Conservation (phyloP, 2,797 vertebrate genomes). For the Sebastes matsubarae region DNA sequence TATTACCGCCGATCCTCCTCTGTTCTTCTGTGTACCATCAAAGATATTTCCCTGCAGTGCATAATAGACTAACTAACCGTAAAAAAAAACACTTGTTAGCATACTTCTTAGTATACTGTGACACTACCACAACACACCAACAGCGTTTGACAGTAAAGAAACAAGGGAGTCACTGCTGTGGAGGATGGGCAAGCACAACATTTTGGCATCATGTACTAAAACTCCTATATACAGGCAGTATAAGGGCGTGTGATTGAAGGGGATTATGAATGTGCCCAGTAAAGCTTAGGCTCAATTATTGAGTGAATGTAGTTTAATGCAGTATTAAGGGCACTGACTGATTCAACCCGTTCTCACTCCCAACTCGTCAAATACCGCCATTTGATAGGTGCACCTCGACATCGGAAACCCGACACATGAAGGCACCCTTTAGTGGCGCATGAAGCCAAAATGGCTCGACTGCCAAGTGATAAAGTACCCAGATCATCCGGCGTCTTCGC, state of each 20-base stretch:
- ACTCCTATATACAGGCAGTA: not conserved
- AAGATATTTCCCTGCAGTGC: slow-evolving; percentile 65
- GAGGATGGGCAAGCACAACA: slow-evolving; percentile 5
- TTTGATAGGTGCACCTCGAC: too few species aligned
- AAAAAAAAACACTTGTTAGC: slow-evolving; percentile 62
- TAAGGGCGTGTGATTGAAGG: not conserved
- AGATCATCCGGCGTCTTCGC: too few species aligned
- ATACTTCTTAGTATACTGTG: slow-evolving; percentile 37
- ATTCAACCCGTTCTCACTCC: too few species aligned
- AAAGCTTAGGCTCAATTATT: slow-evolving; percentile 11
- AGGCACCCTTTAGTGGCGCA: too few species aligned
- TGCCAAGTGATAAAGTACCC: too few species aligned
- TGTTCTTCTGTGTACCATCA: slow-evolving; percentile 60
- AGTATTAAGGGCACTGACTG: slow-evolving; percentile 28
- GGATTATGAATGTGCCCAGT: slow-evolving; percentile 21
- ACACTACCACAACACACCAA: slow-evolving; percentile 34
- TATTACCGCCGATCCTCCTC: slow-evolving; percentile 56
- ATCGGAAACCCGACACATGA: too few species aligned
- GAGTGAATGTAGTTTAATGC: slow-evolving; percentile 33
- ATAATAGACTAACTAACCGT: slow-evolving; percentile 66
- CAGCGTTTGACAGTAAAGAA: slow-evolving; percentile 22
- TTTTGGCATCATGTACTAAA: not conserved
- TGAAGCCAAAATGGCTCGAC: too few species aligned
- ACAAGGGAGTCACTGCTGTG: slow-evolving; percentile 4
- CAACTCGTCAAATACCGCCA: too few species aligned